Base-by-base conservation (phyloP, 2,888 invertebrate species). In the Papilio protenor region DNA sequence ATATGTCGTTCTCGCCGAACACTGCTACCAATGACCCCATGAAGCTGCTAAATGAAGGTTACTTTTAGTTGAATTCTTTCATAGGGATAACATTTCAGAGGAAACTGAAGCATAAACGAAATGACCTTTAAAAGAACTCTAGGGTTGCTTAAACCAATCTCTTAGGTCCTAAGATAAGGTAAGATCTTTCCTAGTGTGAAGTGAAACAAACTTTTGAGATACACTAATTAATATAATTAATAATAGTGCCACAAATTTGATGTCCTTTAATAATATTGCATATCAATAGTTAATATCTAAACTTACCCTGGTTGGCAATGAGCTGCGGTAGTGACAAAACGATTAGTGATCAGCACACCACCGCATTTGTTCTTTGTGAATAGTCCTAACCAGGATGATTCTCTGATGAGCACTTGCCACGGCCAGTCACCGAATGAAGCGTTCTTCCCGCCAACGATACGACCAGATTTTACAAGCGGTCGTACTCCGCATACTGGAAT, bases 321-420 rank as follows among this genome's bases (percentile, higher is more conserved):
- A 0, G 98, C 98, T 0, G 98, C 98, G 0, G 98, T 98, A 79
- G 98, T 96, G 6, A 98, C 98, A 87, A 97, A 98, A 89, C 96
- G 96, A 84, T 96, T 97, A 55, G 98, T 97, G 84, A 98, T 98
- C n/a, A 99, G 95, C 0, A 99, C 98, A 2, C 98, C 98, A 1
- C 98, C 98, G 87, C 98, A 99, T 91, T 98, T 98, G 92, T 98
- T 98, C 91, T 98, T 98, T 72, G 98, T 98, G 91, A 98, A 98
- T 27, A 98, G 96, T 0, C 98, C 98, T 66, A 98, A 94, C 98
- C 98, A 98, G 0, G 98, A 98, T 1, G 98, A 97, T 91, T 98
- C 98, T 57, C 98, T 95, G 0, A 98, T 98, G 45, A 98, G 94
- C 1, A 98, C 98, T 87, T 98, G 98, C 98, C 98, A 98, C 0